Conservation (phyloP, 2,888 invertebrate genomes). For the Stictocephala bisonia region DNA sequence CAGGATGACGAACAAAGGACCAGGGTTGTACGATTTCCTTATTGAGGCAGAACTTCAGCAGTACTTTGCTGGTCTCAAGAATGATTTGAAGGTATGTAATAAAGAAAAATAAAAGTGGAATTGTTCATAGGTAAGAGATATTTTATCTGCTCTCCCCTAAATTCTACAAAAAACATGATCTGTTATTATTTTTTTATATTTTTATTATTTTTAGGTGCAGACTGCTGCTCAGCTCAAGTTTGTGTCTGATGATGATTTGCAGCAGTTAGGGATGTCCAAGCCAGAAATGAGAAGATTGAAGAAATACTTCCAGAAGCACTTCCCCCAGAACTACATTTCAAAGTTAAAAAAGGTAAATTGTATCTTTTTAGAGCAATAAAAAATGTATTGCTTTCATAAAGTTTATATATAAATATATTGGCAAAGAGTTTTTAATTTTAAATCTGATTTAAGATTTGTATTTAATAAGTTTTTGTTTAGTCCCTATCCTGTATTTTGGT, state of each 20-base stretch:
- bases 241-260: constrained; percentile 92
- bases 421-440: too few species aligned
- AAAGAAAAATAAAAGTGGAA: neutral
- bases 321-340: constrained; percentile 91
- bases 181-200: constrained; percentile 11
- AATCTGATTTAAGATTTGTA: too few species aligned
- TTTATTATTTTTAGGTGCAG: constrained; percentile 68
- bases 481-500: too few species aligned
- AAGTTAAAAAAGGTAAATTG: constrained; percentile 88
- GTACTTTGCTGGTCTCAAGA: constrained; percentile 82
- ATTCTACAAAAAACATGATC: neutral
- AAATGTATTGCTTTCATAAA: too few species aligned
- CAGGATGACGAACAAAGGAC: constrained; percentile 65
- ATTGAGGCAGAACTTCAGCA: constrained; percentile 95
- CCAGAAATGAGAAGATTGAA: constrained; percentile 95
- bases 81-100: constrained; percentile 78
- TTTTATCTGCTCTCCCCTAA: neutral
- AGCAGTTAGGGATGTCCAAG: constrained; percentile 91
- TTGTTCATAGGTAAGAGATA: neutral
- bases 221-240: constrained; percentile 92
- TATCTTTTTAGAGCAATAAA: too few species aligned
- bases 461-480: too few species aligned
- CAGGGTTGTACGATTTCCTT: constrained; percentile 88
- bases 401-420: too few species aligned
- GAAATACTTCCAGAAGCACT: constrained; percentile 94